phyloP scores from a whole-genome alignment of 2,113 vertebrate species.

The Phrynocephalus versicolor region DNA sequence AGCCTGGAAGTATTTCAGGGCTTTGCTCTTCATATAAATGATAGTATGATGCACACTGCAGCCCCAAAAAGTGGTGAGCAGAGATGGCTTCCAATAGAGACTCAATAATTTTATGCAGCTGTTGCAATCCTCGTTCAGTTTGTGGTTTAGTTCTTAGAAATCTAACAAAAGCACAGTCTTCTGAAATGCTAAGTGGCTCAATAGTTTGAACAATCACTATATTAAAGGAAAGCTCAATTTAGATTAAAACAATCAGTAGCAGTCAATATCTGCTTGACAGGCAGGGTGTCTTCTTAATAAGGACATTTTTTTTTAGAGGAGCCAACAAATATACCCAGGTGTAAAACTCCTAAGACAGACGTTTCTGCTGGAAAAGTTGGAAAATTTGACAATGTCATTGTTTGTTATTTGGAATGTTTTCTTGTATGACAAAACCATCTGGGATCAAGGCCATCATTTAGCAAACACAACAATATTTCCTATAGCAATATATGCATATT shows the following conservation, averaged over 20 bases:
- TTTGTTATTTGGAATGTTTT: background rate
- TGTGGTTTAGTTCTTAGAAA: slow-evolving; percentile 21
- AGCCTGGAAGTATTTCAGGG: slow-evolving; percentile 21
- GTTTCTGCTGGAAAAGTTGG: background rate
- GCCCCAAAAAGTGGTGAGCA: slow-evolving; percentile 41
- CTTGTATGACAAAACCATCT: background rate
- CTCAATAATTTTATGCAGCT: slow-evolving; percentile 13
- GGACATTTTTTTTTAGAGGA: fast-evolving
- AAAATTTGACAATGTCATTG: background rate
- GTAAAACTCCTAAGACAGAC: background rate
- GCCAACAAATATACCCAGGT: background rate
- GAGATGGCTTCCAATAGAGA: slow-evolving; percentile 39
- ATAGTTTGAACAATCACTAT: background rate
- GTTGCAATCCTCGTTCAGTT: slow-evolving; percentile 5
- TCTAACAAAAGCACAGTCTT: background rate
- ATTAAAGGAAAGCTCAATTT: background rate
- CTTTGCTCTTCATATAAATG: slow-evolving; percentile 56
- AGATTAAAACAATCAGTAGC: background rate
- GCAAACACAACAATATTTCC: background rate
- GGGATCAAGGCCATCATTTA: background rate
- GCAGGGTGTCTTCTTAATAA: background rate
- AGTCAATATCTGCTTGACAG: background rate
- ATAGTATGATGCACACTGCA: slow-evolving; percentile 31
- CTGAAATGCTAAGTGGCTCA: background rate
- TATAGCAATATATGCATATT: too few species aligned